These are phyloP conservation scores for Sinhomidia bicolor DNA, from an alignment of 2,888 invertebrate species.

Conservation along the genomic window DNA sequence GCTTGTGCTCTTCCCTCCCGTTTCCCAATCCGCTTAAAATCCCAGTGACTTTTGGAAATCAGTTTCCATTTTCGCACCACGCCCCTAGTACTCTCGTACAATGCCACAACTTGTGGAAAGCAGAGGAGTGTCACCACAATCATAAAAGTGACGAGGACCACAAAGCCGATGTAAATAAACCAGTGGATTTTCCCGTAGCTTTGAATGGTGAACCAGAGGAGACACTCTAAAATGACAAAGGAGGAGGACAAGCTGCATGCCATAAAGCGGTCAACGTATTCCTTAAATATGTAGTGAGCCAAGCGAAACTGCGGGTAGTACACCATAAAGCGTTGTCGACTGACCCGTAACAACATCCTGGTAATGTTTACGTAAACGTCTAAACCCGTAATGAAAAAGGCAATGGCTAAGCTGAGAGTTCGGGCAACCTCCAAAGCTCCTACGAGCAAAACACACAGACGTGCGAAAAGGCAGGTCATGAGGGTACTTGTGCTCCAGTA, in stretches of 20 bases:
- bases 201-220: constrained; percentile 39
- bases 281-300: constrained; percentile 26
- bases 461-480: neutral
- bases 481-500: constrained; percentile 2
- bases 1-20: constrained; percentile 11
- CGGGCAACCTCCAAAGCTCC: constrained; percentile 35
- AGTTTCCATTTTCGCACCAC: constrained; percentile 31
- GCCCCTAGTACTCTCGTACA: neutral
- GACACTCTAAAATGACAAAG: neutral
- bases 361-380: constrained; percentile 39
- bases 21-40: constrained; percentile 41
- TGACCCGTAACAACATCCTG: constrained; percentile 6
- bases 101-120: constrained; percentile 38
- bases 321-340: neutral
- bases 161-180: constrained; percentile 26
- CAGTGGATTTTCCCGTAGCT: constrained; percentile 31
- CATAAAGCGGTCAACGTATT: constrained; percentile 13
- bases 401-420: constrained; percentile 21
- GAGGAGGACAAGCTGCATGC: neutral
- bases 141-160: neutral
- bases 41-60: constrained; percentile 20
- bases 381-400: constrained; percentile 33
- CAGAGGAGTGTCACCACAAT: neutral
- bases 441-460: neutral
- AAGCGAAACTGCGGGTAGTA: constrained; percentile 34